Percentiles rank a stretch among this genome's conserved stretches.
These are phyloP conservation scores for Drosophila prostipennis DNA, from an alignment of 2,888 invertebrate species.

Conservation along the genomic window DNA sequence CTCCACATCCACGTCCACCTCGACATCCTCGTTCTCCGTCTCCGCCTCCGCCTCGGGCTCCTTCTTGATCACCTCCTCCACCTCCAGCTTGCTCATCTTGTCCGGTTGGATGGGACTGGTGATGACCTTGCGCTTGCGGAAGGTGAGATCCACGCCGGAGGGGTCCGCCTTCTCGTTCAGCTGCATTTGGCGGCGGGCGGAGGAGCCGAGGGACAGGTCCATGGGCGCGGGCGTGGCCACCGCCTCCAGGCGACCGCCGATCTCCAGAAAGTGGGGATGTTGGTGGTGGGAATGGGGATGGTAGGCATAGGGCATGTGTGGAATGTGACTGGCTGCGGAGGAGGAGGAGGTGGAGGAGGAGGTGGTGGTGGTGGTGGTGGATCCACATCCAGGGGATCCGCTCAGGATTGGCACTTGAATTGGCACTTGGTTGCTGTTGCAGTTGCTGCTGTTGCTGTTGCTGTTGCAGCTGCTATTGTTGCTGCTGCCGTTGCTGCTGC, in stretches of 20 bases:
- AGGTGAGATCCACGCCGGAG: slow-evolving; percentile 78
- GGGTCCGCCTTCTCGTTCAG: slow-evolving; percentile 46
- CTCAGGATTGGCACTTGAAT: slow-evolving; percentile 73
- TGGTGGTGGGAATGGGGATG: slow-evolving; percentile 23
- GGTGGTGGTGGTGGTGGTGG: no score
- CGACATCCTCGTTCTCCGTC: slow-evolving; percentile 54
- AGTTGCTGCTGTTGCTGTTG: slow-evolving; percentile 61
- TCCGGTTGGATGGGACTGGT: slow-evolving; percentile 56
- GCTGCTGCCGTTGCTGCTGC: slow-evolving; percentile 48
- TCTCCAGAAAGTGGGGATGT: slow-evolving; percentile 18
- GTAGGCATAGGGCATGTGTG: slow-evolving; percentile 32
- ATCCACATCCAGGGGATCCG: slow-evolving; percentile 25
- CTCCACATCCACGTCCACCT: slow-evolving; percentile 58
- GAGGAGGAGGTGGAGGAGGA: slow-evolving; percentile 26
- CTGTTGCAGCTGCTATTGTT: slow-evolving; percentile 48
- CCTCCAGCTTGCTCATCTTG: slow-evolving; percentile 77
- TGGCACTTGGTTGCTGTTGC: slow-evolving; percentile 65
- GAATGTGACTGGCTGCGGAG: slow-evolving; percentile 54
- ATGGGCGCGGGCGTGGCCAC: slow-evolving; percentile 74
- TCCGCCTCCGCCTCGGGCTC: slow-evolving; percentile 31
- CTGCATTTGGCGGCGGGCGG: slow-evolving; percentile 65
- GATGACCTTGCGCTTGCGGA: slow-evolving; percentile 77
- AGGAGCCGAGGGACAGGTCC: slow-evolving; percentile 81
- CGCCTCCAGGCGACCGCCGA: slow-evolving; percentile 35
- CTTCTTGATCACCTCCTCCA: slow-evolving; percentile 50